Evolutionary conservation across 2,113 vertebrate species (phyloP).

Genomic region (Leiothrix lutea): DNA sequence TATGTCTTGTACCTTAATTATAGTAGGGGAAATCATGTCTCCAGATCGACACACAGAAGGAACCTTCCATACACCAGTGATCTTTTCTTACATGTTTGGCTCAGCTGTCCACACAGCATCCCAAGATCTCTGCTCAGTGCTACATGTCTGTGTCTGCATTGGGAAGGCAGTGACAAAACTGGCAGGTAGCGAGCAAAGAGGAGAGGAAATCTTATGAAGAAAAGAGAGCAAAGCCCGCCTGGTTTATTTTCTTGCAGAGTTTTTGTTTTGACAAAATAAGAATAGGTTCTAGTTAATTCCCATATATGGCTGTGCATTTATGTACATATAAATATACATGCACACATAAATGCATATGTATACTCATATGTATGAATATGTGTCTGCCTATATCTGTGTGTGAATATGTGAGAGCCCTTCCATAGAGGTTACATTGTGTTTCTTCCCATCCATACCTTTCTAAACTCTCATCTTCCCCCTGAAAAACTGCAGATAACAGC

Average conservation of each 20-base stretch:
- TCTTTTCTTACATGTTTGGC: neutral
- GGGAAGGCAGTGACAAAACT: neutral
- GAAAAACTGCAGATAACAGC: neutral
- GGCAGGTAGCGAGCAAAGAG: neutral
- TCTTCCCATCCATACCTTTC: neutral
- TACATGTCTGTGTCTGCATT: fast-evolving
- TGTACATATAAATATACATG: neutral
- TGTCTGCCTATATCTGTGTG: neutral
- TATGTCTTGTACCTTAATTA: constrained; percentile 1
- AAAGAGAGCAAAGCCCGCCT: neutral
- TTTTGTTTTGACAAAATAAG: neutral
- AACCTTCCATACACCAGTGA: neutral
- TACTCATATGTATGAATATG: too few species aligned
- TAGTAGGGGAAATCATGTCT: neutral
- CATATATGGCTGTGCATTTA: neutral
- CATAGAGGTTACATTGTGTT: neutral
- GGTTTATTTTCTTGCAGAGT: neutral
- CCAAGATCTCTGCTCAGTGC: neutral
- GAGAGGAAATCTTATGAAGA: neutral
- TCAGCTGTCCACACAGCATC: neutral
- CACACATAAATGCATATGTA: too few species aligned
- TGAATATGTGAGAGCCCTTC: neutral
- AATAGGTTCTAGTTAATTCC: neutral
- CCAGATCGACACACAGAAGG: neutral
- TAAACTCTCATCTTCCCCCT: neutral